These are phyloP conservation scores for Odontamblyopus rebecca DNA, from an alignment of 2,797 vertebrate genomes.

Conservation along the genomic window DNA sequence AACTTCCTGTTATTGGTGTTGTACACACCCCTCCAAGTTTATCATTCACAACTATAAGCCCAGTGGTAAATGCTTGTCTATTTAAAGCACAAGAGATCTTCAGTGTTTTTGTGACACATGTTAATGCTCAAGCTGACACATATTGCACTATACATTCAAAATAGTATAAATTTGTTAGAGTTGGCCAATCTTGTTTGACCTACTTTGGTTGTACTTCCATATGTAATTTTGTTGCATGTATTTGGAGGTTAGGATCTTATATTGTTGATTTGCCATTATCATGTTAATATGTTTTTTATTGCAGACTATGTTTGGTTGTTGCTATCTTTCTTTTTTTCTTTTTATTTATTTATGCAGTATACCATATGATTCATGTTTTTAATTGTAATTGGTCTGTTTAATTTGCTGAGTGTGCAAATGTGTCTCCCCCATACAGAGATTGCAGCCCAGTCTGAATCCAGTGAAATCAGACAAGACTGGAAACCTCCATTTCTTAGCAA, in stretches of 20 bases:
- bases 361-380: background rate
- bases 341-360: background rate
- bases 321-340: background rate
- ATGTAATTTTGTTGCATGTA: background rate
- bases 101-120: slow-evolving; percentile 17
- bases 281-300: too few relatives aligned
- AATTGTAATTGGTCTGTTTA: background rate
- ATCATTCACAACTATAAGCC: background rate
- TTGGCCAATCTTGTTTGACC: background rate
- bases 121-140: background rate
- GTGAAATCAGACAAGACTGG: slow-evolving; percentile 98
- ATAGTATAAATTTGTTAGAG: background rate
- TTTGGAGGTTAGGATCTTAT: background rate
- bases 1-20: slow-evolving; percentile 28
- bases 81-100: slow-evolving; percentile 12
- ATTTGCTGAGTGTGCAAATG: background rate
- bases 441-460: slow-evolving; percentile 94
- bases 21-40: slow-evolving; percentile 17
- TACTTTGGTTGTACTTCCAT: background rate
- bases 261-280: too few relatives aligned
- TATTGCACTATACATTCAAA: background rate
- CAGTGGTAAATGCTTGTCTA: slow-evolving; percentile 23
- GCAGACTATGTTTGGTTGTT: background rate
- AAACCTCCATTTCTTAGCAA: slow-evolving; percentile 98
- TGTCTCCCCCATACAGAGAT: slow-evolving; percentile 80